phyloP scores from a whole-genome alignment of 2,888 invertebrate species.

The Lobophora halterata region DNA sequence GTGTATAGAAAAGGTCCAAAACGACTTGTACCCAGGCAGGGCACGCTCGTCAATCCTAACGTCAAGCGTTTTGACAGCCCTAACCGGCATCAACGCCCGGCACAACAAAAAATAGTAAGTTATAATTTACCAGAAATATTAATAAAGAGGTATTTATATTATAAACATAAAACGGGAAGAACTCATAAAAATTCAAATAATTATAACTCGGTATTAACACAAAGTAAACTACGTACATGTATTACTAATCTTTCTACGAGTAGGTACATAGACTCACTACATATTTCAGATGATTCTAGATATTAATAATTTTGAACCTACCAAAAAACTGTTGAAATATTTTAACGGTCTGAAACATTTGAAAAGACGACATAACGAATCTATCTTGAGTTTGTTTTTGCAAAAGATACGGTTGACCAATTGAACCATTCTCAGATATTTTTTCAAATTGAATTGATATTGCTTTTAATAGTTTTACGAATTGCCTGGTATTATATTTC shows the following conservation, averaged over 20 bases:
- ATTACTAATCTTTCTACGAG: too few species aligned
- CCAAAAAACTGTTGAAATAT: too few species aligned
- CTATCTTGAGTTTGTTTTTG: too few species aligned
- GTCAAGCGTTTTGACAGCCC: constrained; percentile 77
- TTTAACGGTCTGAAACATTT: too few species aligned
- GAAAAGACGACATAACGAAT: too few species aligned
- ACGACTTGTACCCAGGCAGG: constrained; percentile 48
- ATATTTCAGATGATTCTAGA: too few species aligned
- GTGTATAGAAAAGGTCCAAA: constrained; percentile 67
- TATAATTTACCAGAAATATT: constrained; percentile 23
- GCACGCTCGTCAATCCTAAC: constrained; percentile 75
- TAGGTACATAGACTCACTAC: too few species aligned
- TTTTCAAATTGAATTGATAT: constrained; percentile 1
- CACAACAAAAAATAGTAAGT: constrained; percentile 55
- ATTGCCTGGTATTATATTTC: constrained; percentile 54
- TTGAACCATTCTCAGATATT: not conserved
- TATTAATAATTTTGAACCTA: too few species aligned
- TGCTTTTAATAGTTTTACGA: constrained; percentile 44
- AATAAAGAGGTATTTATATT: constrained; percentile 1
- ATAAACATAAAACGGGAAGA: not conserved
- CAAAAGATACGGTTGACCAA: too few species aligned
- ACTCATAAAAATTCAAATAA: too few species aligned
- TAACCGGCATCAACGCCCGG: constrained; percentile 72
- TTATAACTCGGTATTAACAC: too few species aligned
- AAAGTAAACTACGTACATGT: too few species aligned